Conservation (phyloP, 2,113 vertebrate genomes). For the Pollachius pollachius region DNA sequence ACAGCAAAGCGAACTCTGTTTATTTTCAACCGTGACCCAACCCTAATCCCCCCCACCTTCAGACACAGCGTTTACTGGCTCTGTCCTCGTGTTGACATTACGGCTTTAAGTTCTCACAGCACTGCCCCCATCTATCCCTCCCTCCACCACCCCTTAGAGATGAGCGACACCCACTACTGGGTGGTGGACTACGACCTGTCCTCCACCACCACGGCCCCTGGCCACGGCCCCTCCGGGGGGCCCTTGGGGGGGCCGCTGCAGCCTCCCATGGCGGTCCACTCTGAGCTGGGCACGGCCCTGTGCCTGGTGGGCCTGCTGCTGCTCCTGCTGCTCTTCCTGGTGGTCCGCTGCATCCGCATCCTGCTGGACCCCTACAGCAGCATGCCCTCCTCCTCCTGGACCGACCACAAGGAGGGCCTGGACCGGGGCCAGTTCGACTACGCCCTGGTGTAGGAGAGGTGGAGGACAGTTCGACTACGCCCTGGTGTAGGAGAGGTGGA, state of each 20-base stretch:
- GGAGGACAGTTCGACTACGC: background rate
- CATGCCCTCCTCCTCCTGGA: slow-evolving; percentile 92
- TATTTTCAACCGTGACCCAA: too few species aligned
- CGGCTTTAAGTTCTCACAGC: background rate
- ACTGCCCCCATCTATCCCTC: background rate
- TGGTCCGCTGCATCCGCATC: slow-evolving; percentile 90
- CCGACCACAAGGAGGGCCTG: slow-evolving; percentile 87
- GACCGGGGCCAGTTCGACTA: slow-evolving; percentile 92
- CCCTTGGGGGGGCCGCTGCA: slow-evolving; percentile 60
- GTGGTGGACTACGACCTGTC: slow-evolving; percentile 62
- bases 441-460: slow-evolving; percentile 76
- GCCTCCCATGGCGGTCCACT: slow-evolving; percentile 72
- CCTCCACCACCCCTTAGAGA: slow-evolving; percentile 42
- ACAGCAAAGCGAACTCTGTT: too few species aligned
- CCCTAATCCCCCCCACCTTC: too few species aligned
- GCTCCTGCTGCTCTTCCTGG: slow-evolving; percentile 84
- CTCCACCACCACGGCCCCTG: slow-evolving; percentile 55
- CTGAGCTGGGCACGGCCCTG: slow-evolving; percentile 85
- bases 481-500: background rate
- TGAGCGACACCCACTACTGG: slow-evolving; percentile 83
- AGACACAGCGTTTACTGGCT: too few species aligned
- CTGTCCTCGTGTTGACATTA: too few species aligned
- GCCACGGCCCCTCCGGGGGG: background rate
- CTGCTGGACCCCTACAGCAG: slow-evolving; percentile 95
- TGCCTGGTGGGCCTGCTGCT: slow-evolving; percentile 90